Percentiles rank a stretch among this genome's conserved stretches.
Conservation (phyloP, 2,113 vertebrate genomes). For the Eublepharis macularius region DNA sequence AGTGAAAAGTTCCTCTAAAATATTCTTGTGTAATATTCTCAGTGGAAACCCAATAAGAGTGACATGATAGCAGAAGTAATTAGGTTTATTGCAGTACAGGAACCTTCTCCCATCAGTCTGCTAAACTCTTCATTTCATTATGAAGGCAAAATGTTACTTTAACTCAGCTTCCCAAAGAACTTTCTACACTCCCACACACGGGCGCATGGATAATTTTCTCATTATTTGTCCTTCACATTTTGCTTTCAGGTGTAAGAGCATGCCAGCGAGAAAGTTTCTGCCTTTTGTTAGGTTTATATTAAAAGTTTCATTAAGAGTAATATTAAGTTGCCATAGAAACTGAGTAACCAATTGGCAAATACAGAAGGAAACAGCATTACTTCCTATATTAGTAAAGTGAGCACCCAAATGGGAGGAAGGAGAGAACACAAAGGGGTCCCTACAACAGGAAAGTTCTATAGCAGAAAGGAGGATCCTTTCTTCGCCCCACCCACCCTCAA, state of each 20-base stretch:
- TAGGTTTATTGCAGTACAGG: neutral
- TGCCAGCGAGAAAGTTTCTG: conserved; percentile 3
- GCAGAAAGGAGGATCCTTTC: too few relatives aligned
- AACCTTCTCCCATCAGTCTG: neutral
- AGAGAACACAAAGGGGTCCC: neutral
- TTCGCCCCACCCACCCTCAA: too few relatives aligned
- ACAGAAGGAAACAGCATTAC: neutral
- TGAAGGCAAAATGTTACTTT: conserved; percentile 19
- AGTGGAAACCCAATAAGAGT: neutral
- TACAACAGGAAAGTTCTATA: too few relatives aligned
- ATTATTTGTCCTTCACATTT: conserved; percentile 24
- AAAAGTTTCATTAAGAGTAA: conserved; percentile 16
- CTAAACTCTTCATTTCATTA: neutral
- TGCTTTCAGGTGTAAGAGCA: neutral
- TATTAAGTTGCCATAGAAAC: conserved; percentile 16
- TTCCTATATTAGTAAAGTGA: neutral
- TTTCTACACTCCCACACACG: neutral
- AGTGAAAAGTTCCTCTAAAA: neutral
- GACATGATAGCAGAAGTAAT: neutral
- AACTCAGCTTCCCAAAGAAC: neutral
- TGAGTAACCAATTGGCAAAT: neutral
- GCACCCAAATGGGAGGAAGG: neutral
- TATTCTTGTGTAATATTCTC: neutral
- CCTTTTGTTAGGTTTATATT: neutral
- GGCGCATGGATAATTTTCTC: conserved; percentile 8